Evolutionary conservation across 2,113 vertebrate genomes (phyloP).

Genomic region (Notiomystis cincta): DNA sequence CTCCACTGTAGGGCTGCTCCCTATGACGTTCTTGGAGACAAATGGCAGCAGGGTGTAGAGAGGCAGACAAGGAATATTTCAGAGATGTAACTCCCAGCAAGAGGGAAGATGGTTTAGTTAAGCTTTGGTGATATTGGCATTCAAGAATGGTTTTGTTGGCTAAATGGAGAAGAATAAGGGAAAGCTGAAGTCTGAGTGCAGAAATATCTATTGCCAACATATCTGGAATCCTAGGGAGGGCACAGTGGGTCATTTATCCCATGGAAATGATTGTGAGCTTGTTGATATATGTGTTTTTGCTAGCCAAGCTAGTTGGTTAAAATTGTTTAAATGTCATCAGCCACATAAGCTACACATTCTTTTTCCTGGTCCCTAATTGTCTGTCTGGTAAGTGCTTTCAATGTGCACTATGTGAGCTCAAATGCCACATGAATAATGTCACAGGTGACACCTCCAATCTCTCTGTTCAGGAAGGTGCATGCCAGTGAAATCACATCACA

Average conservation of each 20-base stretch:
- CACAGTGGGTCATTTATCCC: background rate
- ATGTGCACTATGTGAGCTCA: background rate
- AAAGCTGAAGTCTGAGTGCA: background rate
- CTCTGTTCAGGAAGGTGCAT: background rate
- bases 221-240: background rate
- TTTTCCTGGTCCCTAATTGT: background rate
- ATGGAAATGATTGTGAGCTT: background rate
- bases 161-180: background rate
- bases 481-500: background rate
- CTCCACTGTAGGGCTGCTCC: background rate
- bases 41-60: background rate
- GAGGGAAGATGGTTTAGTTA: background rate
- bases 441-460: background rate
- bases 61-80: background rate
- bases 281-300: background rate
- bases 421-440: background rate
- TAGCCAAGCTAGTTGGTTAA: background rate
- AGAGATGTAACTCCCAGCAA: background rate
- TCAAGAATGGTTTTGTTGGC: background rate
- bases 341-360: background rate
- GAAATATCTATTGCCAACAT: background rate
- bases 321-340: background rate
- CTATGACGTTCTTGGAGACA: fast-evolving
- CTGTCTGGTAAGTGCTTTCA: background rate
- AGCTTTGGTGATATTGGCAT: background rate